phyloP scores from a whole-genome alignment of 2,888 invertebrate species.

The Periphyllus acericola region DNA sequence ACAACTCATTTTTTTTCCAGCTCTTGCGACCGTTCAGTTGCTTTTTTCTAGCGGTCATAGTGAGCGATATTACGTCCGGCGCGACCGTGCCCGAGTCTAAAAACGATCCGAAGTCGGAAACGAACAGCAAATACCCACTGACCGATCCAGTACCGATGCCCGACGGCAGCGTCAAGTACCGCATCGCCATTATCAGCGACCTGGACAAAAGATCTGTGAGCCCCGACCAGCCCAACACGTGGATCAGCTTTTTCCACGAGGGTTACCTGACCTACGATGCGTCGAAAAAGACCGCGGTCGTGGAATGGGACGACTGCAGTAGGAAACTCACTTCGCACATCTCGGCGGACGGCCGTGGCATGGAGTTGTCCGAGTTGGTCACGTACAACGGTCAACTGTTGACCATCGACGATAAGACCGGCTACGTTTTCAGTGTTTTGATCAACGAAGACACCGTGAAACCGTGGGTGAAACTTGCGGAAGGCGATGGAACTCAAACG shows the following conservation, averaged over 20 bases:
- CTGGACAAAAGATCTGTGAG: not conserved
- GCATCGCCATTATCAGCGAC: conserved; percentile 15
- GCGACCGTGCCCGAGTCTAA: no score
- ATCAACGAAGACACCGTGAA: conserved; percentile 73
- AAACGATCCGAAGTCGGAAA: no score
- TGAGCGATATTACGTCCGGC: no score
- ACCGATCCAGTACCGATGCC: not conserved
- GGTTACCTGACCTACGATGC: conserved; percentile 6
- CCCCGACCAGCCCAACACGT: not conserved
- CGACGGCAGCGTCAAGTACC: conserved; percentile 1
- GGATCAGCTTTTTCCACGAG: conserved; percentile 7
- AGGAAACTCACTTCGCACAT: not conserved
- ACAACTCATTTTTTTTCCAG: no score
- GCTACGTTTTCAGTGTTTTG: conserved; percentile 85
- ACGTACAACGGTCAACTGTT: conserved; percentile 90
- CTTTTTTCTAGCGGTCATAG: no score
- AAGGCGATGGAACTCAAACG: conserved; percentile 83
- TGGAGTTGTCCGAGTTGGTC: conserved; percentile 94
- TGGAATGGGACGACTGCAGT: conserved; percentile 13
- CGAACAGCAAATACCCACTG: not conserved
- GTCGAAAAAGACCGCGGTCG: not conserved
- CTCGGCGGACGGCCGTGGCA: conserved; percentile 76
- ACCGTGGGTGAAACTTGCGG: conserved; percentile 85
- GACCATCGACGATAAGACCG: conserved; percentile 94
- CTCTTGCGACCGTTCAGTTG: not conserved